phyloP scores from a whole-genome alignment of 1,140 invertebrate genomes.

The Pseudomyrmex cubaensis region DNA sequence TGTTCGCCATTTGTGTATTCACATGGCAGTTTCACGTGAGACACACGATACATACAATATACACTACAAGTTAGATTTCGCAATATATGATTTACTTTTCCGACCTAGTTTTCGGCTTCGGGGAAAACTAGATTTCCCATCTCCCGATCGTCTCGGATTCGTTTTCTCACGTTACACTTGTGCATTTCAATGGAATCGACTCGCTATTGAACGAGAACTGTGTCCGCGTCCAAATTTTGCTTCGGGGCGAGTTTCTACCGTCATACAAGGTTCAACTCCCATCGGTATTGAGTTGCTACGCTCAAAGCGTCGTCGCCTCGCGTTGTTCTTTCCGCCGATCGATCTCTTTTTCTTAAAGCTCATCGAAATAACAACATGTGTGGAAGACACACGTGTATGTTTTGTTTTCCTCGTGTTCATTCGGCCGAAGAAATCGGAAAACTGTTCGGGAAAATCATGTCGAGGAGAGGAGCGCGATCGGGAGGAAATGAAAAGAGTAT shows the following conservation, averaged over 20 bases:
- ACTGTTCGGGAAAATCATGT: no score
- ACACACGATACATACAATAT: no score
- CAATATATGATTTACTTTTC: background rate
- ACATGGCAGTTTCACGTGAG: no score
- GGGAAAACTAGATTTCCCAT: conserved; percentile 20
- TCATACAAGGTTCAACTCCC: conserved; percentile 34
- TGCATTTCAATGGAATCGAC: background rate
- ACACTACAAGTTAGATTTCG: background rate
- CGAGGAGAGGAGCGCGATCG: no score
- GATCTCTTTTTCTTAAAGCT: conserved; percentile 10
- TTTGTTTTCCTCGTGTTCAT: conserved; percentile 14
- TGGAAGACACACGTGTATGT: background rate
- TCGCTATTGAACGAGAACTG: no score
- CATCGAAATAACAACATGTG: conserved; percentile 10
- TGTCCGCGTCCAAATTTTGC: conserved; percentile 44
- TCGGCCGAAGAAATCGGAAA: no score
- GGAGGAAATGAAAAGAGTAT: no score
- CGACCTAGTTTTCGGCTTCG: background rate
- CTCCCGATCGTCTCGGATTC: conserved; percentile 35
- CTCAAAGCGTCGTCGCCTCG: conserved; percentile 1
- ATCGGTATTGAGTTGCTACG: background rate
- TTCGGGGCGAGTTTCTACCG: conserved; percentile 42
- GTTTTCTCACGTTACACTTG: conserved; percentile 55
- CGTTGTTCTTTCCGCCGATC: background rate
- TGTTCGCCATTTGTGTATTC: no score